phyloP scores from a whole-genome alignment of 2,113 vertebrate species.

The Siniperca knerii region DNA sequence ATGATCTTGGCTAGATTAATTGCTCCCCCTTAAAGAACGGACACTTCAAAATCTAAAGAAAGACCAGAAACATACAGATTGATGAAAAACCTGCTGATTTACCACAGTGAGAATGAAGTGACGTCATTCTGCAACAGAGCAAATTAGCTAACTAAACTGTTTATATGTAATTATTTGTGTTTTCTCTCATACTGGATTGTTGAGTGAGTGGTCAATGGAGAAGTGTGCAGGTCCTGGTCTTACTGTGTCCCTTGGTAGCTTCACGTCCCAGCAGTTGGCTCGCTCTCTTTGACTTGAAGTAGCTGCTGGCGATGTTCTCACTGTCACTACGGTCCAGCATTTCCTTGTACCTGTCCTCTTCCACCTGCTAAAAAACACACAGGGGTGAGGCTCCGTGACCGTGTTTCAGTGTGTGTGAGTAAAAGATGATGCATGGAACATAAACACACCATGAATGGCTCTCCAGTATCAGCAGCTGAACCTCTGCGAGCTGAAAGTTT shows the following conservation, averaged over 20 bases:
- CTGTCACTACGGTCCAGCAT: conserved; percentile 90
- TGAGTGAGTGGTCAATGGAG: not conserved
- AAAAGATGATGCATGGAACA: conserved; percentile 44
- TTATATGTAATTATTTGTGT: not conserved
- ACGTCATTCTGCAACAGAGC: not conserved
- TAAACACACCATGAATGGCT: conserved; percentile 75
- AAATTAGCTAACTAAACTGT: not conserved
- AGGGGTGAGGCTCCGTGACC: not conserved
- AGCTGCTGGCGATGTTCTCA: conserved; percentile 88
- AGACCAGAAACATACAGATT: not conserved
- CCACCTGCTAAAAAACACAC: conserved; percentile 71
- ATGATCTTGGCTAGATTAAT: not conserved
- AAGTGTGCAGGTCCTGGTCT: conserved; percentile 29
- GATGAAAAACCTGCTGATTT: not conserved
- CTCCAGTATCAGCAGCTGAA: conserved; percentile 65
- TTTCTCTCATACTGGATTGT: not conserved
- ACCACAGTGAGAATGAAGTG: not conserved
- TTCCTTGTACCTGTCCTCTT: conserved; percentile 88
- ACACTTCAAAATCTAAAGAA: not conserved
- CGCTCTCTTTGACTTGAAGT: conserved; percentile 86
- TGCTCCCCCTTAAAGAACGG: not conserved
- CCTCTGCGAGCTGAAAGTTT: conserved; percentile 62
- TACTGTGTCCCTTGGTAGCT: conserved; percentile 76
- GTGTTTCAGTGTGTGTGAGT: not conserved
- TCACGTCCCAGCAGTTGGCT: conserved; percentile 84